phyloP scores from a whole-genome alignment of 35 echinoderm and acorn worm genomes.

The Heliocidaris erythrogramma region DNA sequence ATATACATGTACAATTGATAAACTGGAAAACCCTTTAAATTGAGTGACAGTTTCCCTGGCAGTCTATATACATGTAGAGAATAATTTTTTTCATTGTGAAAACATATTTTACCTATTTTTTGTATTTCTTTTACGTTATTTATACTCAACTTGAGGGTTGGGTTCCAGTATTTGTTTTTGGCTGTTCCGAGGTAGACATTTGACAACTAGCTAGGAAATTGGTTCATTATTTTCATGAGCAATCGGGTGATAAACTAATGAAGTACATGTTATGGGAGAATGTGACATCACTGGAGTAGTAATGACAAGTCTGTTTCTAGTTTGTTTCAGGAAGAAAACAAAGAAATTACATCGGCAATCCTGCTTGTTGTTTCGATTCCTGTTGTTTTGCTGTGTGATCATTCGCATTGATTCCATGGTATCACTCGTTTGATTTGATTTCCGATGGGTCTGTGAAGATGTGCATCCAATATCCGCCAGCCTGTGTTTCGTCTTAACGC shows the following conservation, averaged over 20 bases:
- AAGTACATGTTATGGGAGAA: neutral
- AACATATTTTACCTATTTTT: too few relatives aligned
- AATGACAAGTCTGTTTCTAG: neutral
- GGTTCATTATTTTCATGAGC: neutral
- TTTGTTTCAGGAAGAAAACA: neutral
- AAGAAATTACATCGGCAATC: neutral
- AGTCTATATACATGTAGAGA: too few relatives aligned
- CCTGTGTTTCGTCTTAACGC: neutral
- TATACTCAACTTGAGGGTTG: neutral
- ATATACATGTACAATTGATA: too few relatives aligned
- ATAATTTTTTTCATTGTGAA: too few relatives aligned
- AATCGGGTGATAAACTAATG: neutral
- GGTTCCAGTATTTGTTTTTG: neutral
- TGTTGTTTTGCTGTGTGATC: neutral
- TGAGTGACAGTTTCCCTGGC: too few relatives aligned
- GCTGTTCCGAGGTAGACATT: neutral
- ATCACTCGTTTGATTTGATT: neutral
- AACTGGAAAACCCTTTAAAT: too few relatives aligned
- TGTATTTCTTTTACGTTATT: too few relatives aligned
- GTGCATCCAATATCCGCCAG: neutral
- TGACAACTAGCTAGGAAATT: neutral
- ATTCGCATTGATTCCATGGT: neutral
- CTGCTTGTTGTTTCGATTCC: neutral
- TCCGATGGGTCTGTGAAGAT: neutral
- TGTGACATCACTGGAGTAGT: neutral